These are phyloP conservation scores for Pungitius pungitius DNA, from an alignment of 2,113 vertebrate genomes.

Conservation along the genomic window DNA sequence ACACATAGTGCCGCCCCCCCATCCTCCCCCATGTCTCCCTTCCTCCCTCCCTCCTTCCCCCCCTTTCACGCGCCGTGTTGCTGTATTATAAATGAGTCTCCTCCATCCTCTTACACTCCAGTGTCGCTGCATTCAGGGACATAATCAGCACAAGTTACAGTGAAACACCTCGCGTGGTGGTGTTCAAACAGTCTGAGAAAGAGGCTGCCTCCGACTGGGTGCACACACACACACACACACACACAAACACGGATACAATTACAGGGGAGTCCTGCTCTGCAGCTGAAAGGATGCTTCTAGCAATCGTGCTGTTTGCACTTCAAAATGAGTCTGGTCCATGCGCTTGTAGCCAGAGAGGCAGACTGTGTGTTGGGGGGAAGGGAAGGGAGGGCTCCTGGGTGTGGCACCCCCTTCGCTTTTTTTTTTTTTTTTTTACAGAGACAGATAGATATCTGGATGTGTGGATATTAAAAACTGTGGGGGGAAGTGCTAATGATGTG, in stretches of 20 bases:
- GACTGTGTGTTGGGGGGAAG: constrained; percentile 49
- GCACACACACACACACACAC: constrained; percentile 30
- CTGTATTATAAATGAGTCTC: constrained; percentile 65
- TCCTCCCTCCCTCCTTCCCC: constrained; percentile 1
- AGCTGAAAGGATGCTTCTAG: constrained; percentile 53
- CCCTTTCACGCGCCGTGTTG: neutral
- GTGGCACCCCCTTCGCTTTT: constrained; percentile 52
- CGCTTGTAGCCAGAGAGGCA: constrained; percentile 23
- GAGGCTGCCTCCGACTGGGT: constrained; percentile 47
- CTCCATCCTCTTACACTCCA: constrained; percentile 57
- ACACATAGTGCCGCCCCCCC: neutral
- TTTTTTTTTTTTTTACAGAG: constrained; percentile 37
- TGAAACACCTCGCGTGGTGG: constrained; percentile 48
- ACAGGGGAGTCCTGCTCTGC: constrained; percentile 34
- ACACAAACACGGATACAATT: constrained; percentile 33
- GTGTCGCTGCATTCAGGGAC: constrained; percentile 48
- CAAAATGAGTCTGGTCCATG: constrained; percentile 53
- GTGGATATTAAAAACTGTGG: constrained; percentile 53
- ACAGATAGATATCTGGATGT: constrained; percentile 43
- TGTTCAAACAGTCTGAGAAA: constrained; percentile 49
- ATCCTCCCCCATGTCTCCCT: neutral
- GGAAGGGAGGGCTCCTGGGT: constrained; percentile 64
- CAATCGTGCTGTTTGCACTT: constrained; percentile 59
- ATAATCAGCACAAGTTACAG: constrained; percentile 54
- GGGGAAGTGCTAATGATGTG: constrained; percentile 55